phyloP scores from a whole-genome alignment of 2,888 invertebrate species.

The Lycaena phlaeas region DNA sequence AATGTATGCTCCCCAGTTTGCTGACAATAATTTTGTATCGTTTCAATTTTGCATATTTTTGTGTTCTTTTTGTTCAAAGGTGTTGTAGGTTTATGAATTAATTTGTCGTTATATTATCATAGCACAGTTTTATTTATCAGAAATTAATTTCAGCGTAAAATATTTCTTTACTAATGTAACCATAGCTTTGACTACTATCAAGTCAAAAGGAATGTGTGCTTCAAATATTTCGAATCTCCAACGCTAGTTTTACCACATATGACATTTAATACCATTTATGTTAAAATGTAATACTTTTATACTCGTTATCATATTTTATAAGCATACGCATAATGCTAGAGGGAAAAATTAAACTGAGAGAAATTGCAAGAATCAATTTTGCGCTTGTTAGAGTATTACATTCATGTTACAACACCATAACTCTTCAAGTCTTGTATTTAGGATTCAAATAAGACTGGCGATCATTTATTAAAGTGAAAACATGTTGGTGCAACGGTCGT shows the following conservation, averaged over 20 bases:
- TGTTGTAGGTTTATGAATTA: no score
- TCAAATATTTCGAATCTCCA: no score
- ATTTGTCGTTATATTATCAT: no score
- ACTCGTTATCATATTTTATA: slow-evolving; percentile 2
- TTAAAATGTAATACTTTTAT: no score
- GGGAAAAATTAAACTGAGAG: slow-evolving; percentile 7
- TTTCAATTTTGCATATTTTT: background rate
- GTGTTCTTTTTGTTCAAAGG: background rate
- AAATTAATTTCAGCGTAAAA: no score
- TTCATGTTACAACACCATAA: background rate
- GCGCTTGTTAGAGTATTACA: slow-evolving; percentile 1
- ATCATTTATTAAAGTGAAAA: slow-evolving; percentile 2
- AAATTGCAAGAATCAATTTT: slow-evolving; percentile 7
- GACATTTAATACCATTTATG: no score
- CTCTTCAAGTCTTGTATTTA: background rate
- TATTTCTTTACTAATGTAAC: no score
- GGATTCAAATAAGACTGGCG: background rate
- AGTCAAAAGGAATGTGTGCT: no score
- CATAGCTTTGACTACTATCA: no score
- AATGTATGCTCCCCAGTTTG: slow-evolving; percentile 5
- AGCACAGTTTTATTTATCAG: no score
- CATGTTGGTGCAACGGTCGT: slow-evolving; percentile 7
- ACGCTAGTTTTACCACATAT: no score
- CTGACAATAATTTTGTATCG: slow-evolving; percentile 4
- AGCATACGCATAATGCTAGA: slow-evolving; percentile 1